Base-by-base conservation (phyloP, 2,113 vertebrate genomes). In the Platysternon megacephalum region DNA sequence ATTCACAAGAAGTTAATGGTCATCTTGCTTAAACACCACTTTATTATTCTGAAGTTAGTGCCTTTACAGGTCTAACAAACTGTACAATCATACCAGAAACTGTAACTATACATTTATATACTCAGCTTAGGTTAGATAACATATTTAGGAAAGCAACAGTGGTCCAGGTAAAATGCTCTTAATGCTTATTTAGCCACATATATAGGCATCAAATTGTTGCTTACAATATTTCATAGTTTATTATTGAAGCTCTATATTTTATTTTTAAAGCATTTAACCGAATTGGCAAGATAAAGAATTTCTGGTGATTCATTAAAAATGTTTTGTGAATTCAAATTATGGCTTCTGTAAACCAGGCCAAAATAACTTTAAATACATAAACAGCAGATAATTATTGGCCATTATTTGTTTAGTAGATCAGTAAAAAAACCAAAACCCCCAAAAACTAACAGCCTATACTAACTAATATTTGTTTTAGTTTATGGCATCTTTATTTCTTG, bases 11-110 rank as follows among this genome's bases (percentile, higher is more conserved):
- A 61, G 19, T 5, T 68, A 82, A 85, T 42, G 42, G 90, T 11
- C 5, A 9, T 56, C 22, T 82, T 78, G 91, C 35, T 83, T 78
- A 49, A 93, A 46, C 46, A 44, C 49, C 11, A 81, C 24, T 86
- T 97, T 91, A 92, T 83, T 97, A 82, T 35, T 93, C 10, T 44
- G 32, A 94, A 95, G 55, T 10, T 1, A 95, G 92, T 65, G 80
- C 12, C 81, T 97, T 88, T 91, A 96, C 48, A 97, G 72, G 86
- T 4, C 16, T 6, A 94, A 68, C 32, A 46, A 52, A 39, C 12
- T 51, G 5, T 16, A 72, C 28, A 76, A 81, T 32, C 82, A 52
- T 28, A 93, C 2, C 42, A 52, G 79, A 48, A 91, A n/a, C 46
- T 82, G 68, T 81, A 42, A 91, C 22, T 76, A 53, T 0, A 44